phyloP scores from a whole-genome alignment of 2,888 invertebrate species.

The Dyspetes luteomarginatus region DNA sequence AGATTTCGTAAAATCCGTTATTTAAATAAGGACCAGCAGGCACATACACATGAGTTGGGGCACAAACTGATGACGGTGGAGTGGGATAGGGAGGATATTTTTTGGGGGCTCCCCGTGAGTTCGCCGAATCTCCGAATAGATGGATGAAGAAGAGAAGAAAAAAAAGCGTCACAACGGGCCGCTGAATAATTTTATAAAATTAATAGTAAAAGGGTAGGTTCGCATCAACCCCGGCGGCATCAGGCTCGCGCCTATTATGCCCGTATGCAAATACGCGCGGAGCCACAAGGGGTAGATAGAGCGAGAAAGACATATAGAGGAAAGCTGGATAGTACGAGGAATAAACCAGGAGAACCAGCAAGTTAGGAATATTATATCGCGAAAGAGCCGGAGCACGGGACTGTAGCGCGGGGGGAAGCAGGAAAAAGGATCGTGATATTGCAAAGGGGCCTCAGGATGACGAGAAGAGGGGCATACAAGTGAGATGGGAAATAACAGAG shows the following conservation, averaged over 20 bases:
- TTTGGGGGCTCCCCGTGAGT: constrained; percentile 52
- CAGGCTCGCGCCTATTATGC: constrained; percentile 77
- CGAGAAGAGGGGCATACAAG: constrained; percentile 61
- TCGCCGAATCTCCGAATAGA: constrained; percentile 55
- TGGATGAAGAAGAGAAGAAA: constrained; percentile 25
- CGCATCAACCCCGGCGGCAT: constrained; percentile 58
- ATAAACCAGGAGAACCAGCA: constrained; percentile 53
- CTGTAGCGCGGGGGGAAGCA: constrained; percentile 55
- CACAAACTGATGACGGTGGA: constrained; percentile 51
- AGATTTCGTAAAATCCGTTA: constrained; percentile 83
- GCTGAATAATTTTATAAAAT: constrained; percentile 83
- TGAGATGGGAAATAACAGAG: constrained; percentile 32
- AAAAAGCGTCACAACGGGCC: constrained; percentile 66
- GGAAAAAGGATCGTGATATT: constrained; percentile 65
- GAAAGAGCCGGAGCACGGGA: constrained; percentile 47
- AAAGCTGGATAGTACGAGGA: constrained; percentile 53
- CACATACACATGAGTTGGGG: constrained; percentile 40
- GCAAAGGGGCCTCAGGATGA: constrained; percentile 59
- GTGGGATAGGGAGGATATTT: constrained; percentile 28
- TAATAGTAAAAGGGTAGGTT: constrained; percentile 82
- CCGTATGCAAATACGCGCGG: constrained; percentile 80
- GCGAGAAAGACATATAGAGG: constrained; percentile 63
- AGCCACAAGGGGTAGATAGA: constrained; percentile 69
- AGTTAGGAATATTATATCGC: constrained; percentile 56
- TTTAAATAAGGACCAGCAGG: constrained; percentile 78